Evolutionary conservation across 2,797 vertebrate genomes (phyloP).

Genomic region (Fistularia tabacaria): DNA sequence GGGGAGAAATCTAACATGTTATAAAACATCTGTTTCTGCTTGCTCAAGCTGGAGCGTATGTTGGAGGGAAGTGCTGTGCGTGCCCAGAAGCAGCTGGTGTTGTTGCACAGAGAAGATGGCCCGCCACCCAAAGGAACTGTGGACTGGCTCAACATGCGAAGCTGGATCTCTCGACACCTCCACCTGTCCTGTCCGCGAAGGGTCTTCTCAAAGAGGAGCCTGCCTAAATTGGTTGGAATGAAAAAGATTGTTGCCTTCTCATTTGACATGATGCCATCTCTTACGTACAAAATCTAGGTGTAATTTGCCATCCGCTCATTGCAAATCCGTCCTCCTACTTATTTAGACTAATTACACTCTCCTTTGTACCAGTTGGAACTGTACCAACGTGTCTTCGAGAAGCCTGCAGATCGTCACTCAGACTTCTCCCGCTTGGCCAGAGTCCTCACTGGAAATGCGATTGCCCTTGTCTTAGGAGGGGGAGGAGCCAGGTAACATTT

Average conservation of each 20-base stretch:
- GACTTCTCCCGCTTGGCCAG: slow-evolving; percentile 93
- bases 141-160: slow-evolving; percentile 95
- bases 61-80: slow-evolving; percentile 89
- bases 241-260: not conserved
- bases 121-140: slow-evolving; percentile 84
- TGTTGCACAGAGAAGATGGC: slow-evolving; percentile 89
- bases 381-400: slow-evolving; percentile 87
- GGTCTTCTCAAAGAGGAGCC: slow-evolving; percentile 87
- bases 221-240: slow-evolving; percentile 84
- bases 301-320: too few species aligned
- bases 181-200: slow-evolving; percentile 90
- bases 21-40: slow-evolving; percentile 30
- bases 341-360: not conserved
- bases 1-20: slow-evolving; percentile 11
- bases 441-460: slow-evolving; percentile 88
- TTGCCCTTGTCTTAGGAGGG: slow-evolving; percentile 90
- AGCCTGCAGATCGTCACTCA: slow-evolving; percentile 85
- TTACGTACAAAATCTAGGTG: not conserved
- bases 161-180: slow-evolving; percentile 93
- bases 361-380: slow-evolving; percentile 80
- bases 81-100: slow-evolving; percentile 91
- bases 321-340: not conserved
- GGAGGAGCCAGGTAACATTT: slow-evolving; percentile 86
- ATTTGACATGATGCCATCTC: not conserved
- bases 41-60: slow-evolving; percentile 87